Evolutionary conservation across 2,113 vertebrate genomes (phyloP).

Genomic region (Cyanocitta stelleri): DNA sequence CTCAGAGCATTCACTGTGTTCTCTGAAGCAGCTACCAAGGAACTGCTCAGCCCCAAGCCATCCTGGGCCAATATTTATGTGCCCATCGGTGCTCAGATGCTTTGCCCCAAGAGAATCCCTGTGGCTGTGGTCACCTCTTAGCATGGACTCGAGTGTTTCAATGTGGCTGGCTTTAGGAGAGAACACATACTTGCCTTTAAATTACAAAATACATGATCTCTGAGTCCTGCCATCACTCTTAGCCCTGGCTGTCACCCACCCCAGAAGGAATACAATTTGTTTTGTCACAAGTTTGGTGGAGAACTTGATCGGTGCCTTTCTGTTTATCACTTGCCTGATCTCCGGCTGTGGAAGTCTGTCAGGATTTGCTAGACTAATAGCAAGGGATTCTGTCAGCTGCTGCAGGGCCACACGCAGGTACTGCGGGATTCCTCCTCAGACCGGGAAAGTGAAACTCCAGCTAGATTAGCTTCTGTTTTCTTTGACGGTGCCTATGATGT

Average conservation of each 20-base stretch:
- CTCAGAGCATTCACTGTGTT: neutral
- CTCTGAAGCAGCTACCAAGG: neutral
- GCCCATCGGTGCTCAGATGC: neutral
- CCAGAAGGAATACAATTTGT: neutral
- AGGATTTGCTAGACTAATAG: neutral
- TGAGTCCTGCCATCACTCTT: neutral
- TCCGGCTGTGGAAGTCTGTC: neutral
- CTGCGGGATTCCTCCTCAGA: slow-evolving; percentile 18
- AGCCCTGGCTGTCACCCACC: neutral
- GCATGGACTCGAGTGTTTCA: neutral
- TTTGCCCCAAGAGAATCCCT: neutral
- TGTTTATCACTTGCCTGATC: slow-evolving; percentile 21
- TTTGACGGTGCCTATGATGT: slow-evolving; percentile 49
- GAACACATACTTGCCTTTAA: neutral
- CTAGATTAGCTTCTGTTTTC: slow-evolving; percentile 41
- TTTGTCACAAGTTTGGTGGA: neutral
- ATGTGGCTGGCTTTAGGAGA: neutral
- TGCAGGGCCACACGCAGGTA: neutral
- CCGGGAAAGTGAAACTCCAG: slow-evolving; percentile 17
- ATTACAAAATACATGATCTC: neutral
- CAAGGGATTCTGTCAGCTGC: neutral
- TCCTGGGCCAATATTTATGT: neutral
- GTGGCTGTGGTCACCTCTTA: neutral
- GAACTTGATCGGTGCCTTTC: slow-evolving; percentile 27
- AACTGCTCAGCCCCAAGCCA: neutral